A percentile compares a stretch with the other conserved stretches of the same genome.
Conservation (phyloP, 2,797 vertebrate species). For the Acanthis flammea region DNA sequence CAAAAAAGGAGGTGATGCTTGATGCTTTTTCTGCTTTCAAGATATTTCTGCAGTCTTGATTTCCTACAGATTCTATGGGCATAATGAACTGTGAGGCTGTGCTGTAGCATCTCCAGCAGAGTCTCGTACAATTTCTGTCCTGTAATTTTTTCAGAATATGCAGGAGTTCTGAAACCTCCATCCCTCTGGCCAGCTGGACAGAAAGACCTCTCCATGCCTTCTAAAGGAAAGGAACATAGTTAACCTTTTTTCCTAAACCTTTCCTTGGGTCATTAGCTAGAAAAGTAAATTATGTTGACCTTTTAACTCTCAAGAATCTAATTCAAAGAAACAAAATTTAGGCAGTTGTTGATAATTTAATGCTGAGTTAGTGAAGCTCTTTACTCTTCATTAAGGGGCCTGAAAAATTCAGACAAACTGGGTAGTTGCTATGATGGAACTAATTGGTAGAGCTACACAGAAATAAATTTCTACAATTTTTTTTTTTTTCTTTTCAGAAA, state of each 20-base stretch:
- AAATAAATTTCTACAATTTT: background rate
- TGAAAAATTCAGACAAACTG: background rate
- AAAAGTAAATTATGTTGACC: background rate
- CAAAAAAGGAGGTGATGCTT: background rate
- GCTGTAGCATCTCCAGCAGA: background rate
- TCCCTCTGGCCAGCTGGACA: background rate
- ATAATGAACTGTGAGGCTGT: background rate
- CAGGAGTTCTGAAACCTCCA: background rate
- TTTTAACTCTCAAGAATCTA: background rate
- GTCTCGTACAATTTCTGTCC: background rate
- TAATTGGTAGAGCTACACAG: background rate
- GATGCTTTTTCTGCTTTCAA: background rate
- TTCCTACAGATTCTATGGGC: background rate
- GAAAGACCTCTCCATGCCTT: background rate
- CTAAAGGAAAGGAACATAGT: background rate
- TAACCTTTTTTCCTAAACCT: background rate
- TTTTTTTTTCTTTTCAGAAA: constrained; percentile 40
- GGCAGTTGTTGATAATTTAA: background rate
- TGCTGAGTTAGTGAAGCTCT: background rate
- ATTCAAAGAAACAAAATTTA: background rate
- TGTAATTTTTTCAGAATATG: background rate
- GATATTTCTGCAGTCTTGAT: background rate
- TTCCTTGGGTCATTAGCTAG: background rate
- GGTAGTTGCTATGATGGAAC: background rate
- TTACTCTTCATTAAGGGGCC: background rate